Evolutionary conservation across 2,113 vertebrate genomes (phyloP), one percentile per base, ranked within the genome.

Genomic region (Paramisgurnus dabryanus): DNA sequence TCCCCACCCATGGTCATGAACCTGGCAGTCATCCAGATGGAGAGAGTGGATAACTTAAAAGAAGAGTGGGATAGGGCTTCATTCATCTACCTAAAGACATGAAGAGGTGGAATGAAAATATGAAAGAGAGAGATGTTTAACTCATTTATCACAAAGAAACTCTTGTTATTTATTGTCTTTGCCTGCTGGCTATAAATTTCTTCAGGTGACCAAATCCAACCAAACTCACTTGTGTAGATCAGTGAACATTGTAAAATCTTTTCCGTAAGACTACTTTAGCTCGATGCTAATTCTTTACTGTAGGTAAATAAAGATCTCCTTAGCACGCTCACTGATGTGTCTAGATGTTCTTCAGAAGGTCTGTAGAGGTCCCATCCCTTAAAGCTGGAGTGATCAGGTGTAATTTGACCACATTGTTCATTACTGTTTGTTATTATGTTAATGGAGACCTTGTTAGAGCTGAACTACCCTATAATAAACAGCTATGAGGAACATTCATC

Each of bases 31-130:
- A 80, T 88, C 89, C 89, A 90, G 90, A 90, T 85, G 67, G 87
- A 82, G 84, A 88, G 88, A 89, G 87, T 6, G 57, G 83, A 83
- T 92, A 91, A 93, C 92, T 91, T 87, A 92, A 87, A 90, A 89
- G 91, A 92, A 90, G 84, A 86, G 87, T 81, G 72, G 67, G 81
- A 87, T 69, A 67, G 74, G 40, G 72, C 87, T 89, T 89, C 89
- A 92, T 91, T 92, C 79, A 83, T 91, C 90, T 89, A 86, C 87
- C 83, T 68, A 76, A 78, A 86, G 60, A 80, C 72, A 27, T 67
- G 5, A 27, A 80, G 69, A 45, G 10, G 57, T 50, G 11, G 43
- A 39, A 77, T 34, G 75, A 78, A 71, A 74, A 9, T 39, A 82
- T 55, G 73, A 77, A 64, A 66, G n/a, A 18, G 58, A 77, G 74